Evolutionary conservation across 2,888 invertebrate genomes (phyloP), one percentile per base, ranked within the genome.

Genomic region (Stramonita haemastoma): DNA sequence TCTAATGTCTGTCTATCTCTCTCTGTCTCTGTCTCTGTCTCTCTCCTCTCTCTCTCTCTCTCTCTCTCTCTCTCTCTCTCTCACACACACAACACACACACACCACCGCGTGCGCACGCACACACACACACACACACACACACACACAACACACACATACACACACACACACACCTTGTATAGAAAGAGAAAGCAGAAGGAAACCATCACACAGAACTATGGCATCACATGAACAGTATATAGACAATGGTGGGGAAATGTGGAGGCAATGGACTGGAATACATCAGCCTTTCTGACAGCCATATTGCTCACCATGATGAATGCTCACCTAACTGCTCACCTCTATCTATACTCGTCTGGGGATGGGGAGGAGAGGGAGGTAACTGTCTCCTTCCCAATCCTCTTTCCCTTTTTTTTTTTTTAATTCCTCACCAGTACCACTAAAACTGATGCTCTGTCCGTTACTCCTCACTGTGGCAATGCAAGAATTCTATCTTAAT

Each of bases 1-100:
- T 15, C 13, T 60, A 22, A 60, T 60, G 19, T 70, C 15, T 66
- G 29, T 66, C 0, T 87, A 13, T 87, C 0, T 66, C 70, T 87
- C 29, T 87, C 87, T 87, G 1, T 87, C 87, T 87, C 56, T 86
- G 66, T 86, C 56, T 86, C 86, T 86, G 5, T 86, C 86, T 86
- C 46, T 46, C 46, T 46, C 46, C 46, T 46, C 46, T 46, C 56
- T 86, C 86, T 86, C 81, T 81, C 81, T 81, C 81, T 81, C 81
- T 81, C 81, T 81, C 83, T 79, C 79, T 79, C 79, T 79, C 79
- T 79, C 79, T n/a, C 36, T 29, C 29, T 36, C 13, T 81, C 81
- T 36, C 17, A 70, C 60, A 60, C 17, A 60, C 19, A 13, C 60
- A 17, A 60, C 19, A 60, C 60, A 13, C 19, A 60, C 19, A 13